Evolutionary conservation across 2,113 vertebrate species (phyloP), one percentile per base, ranked within the genome.

Genomic region (Rutilus rutilus): DNA sequence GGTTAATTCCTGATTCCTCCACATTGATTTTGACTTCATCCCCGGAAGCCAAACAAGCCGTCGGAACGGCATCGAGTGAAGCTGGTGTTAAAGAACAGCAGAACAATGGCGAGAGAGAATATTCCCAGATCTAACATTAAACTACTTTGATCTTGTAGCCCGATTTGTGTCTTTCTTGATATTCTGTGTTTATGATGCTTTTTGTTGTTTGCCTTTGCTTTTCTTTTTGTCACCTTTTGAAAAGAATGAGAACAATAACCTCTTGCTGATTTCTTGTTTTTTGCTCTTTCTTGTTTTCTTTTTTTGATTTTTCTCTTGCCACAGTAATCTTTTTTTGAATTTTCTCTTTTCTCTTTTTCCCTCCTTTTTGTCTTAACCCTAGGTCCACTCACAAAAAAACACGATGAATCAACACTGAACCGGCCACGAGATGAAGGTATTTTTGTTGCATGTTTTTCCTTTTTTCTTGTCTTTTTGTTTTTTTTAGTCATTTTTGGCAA

Each of bases 351-450:
- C 94, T 93, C 95, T 95, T 95, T 94, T 94, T 94, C 94, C 94
- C 93, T 86, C 85, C 83, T 97, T 96, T 96, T 97, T 96, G 96
- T 97, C 96, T 96, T 95, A 97, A 96, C 96, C 96, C 95, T 97
- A 97, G 97, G 97, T 97, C 97, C 96, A 94, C 96, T 97, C 96
- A 97, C 97, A 96, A 97, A 97, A 97, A 97, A 97, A 96, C 94
- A 93, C n/a, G 94, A 96, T 94, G 95, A 96, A 93, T 95, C 95
- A 92, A 92, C 95, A 94, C 95, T 94, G 93, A 96, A 96, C 95
- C 95, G 94, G 92, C 95, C 95, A 91, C 93, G 94, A 93, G 95
- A 96, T 85, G 95, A 96, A 96, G 95, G 95, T 95, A 96, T 95
- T 96, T 96, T 96, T 95, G 94, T 94, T 95, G 95, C 95, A 96